Conservation (phyloP, 64 coral and sea anemone species). For the Stylophora pistillata region DNA sequence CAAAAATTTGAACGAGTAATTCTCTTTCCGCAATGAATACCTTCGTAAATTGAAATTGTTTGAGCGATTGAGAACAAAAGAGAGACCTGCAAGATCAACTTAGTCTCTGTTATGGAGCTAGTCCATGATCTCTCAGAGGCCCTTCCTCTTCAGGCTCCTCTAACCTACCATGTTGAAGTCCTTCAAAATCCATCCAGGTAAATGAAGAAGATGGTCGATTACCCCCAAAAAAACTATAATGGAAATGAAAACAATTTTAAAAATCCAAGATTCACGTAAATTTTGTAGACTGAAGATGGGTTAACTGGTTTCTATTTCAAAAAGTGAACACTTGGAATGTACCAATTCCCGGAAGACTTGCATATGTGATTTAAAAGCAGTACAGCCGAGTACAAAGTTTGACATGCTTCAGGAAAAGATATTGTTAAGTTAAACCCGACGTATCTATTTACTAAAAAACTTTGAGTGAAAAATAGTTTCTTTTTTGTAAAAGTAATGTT, state of each 20-base stretch:
- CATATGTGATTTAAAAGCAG: too few relatives aligned
- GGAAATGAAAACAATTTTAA: not conserved
- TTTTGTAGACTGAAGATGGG: too few relatives aligned
- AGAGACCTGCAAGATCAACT: not conserved
- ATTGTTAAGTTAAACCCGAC: too few relatives aligned
- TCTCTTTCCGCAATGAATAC: constrained; percentile 8
- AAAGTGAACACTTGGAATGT: too few relatives aligned
- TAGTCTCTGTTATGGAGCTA: constrained; percentile 75
- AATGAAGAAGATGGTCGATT: not conserved
- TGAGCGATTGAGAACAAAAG: not conserved
- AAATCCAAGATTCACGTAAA: not conserved
- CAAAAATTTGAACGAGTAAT: constrained; percentile 77
- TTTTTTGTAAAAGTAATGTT: too few relatives aligned
- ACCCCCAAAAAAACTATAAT: not conserved
- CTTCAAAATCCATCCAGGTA: constrained; percentile 82
- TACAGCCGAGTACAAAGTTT: too few relatives aligned
- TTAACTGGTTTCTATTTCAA: too few relatives aligned
- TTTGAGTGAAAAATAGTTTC: too few relatives aligned
- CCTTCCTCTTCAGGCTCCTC: constrained; percentile 67
- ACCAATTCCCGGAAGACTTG: too few relatives aligned
- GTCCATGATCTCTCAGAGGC: constrained; percentile 92
- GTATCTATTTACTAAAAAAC: too few relatives aligned
- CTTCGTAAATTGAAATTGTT: not conserved
- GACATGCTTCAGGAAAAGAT: too few relatives aligned
- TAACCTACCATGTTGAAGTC: constrained; percentile 85